A percentile compares a stretch with the other conserved stretches of the same genome.
These are phyloP conservation scores for Tenualosa thibaudeaui DNA, from an alignment of 2,797 vertebrate species.

Conservation along the genomic window DNA sequence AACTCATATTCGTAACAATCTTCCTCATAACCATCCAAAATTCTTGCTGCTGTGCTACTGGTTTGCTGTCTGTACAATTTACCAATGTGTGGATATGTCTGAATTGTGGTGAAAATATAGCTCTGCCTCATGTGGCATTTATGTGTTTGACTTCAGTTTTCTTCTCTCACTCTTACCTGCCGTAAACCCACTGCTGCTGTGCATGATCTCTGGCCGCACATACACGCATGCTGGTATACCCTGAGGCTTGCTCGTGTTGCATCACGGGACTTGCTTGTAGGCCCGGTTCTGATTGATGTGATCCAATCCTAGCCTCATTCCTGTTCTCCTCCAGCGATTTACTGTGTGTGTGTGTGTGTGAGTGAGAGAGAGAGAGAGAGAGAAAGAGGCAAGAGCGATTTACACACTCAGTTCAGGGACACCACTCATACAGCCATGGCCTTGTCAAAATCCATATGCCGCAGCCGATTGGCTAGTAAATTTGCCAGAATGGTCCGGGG, in stretches of 20 bases:
- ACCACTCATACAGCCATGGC: not conserved
- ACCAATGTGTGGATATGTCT: not conserved
- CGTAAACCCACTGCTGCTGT: not conserved
- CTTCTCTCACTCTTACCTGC: not conserved
- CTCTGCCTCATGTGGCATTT: too few species aligned
- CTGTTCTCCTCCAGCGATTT: not conserved
- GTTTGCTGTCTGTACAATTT: not conserved
- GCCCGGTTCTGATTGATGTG: not conserved
- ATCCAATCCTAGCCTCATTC: not conserved
- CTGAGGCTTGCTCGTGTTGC: not conserved
- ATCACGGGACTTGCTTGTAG: not conserved
- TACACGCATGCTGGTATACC: not conserved
- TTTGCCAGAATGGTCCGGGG: not conserved
- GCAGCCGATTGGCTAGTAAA: not conserved
- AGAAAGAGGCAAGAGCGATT: not conserved
- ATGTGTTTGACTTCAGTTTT: not conserved
- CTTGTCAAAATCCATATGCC: not conserved
- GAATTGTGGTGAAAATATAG: too few species aligned
- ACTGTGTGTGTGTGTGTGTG: not conserved
- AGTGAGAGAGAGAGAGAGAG: not conserved
- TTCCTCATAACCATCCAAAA: not conserved
- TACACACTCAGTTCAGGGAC: not conserved
- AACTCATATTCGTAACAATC: not conserved
- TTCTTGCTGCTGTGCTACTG: too few species aligned
- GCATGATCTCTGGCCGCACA: not conserved